Conservation (phyloP, 2,113 vertebrate species). For the Otolemur garnettii region DNA sequence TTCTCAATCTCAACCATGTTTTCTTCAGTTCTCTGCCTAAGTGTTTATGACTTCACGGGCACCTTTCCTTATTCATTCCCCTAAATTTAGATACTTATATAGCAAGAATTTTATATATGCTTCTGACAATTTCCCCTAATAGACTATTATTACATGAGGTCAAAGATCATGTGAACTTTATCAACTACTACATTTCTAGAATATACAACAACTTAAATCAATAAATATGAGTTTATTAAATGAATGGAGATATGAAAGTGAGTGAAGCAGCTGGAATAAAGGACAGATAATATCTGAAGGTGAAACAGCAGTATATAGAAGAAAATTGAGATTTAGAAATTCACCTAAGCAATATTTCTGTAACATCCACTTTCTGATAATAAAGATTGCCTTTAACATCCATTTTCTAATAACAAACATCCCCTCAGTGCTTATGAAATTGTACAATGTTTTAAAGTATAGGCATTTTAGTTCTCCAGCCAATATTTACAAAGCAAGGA, state of each 20-base stretch:
- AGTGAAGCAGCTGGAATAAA: background rate
- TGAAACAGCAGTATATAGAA: background rate
- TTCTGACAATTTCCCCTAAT: background rate
- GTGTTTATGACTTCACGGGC: background rate
- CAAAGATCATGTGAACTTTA: background rate
- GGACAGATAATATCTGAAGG: background rate
- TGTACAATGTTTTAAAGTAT: background rate
- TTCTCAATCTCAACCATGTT: no score
- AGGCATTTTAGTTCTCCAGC: background rate
- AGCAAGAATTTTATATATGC: background rate
- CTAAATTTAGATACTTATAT: background rate
- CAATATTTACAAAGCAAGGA: background rate
- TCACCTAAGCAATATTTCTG: background rate
- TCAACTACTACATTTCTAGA: background rate
- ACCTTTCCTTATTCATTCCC: background rate
- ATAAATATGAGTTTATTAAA: background rate
- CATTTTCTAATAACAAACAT: background rate
- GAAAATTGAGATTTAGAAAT: background rate
- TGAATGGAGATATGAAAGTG: background rate
- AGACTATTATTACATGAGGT: background rate
- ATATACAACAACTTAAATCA: background rate
- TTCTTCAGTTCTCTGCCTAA: background rate
- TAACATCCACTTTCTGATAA: background rate
- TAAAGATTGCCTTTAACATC: background rate
- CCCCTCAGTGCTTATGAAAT: background rate